Base-by-base conservation (phyloP, 2,888 invertebrate species). In the Parthenolecanium corni region DNA sequence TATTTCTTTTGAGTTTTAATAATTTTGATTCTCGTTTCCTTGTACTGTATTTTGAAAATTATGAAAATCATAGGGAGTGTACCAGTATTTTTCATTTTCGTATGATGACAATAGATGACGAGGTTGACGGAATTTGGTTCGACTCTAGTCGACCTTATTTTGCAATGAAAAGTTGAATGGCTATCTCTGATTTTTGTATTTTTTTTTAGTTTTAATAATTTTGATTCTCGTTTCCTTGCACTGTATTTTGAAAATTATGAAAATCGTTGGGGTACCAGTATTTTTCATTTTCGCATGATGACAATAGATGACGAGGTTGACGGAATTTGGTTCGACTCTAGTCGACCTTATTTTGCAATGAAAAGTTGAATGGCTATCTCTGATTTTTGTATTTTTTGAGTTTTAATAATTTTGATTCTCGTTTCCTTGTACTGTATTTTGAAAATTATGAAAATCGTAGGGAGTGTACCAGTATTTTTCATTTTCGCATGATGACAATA, bases 271-370 rank as follows among this genome's bases (percentile, higher is more conserved):
- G 9, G 3, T 42, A 14, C 14, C 16, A 9, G 38, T 42, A 42
- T 14, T 42, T 9, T 18, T 18, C 18, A 18, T 42, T 16, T 42
- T 9, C 44, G 14, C 5, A 42, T 42, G 44, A 42, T 42, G 44
- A 42, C 5, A 42, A 42, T 38, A 21, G 61, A 61, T 61, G 61
- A 61, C 61, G 61, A 61, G 61, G 51, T 61, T 61, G 61, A 54
- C 40, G 54, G 20, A 54, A 16, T 20, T 3, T 12, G 12, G 3
- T 36, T 40, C 21, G 54, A 21, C 24, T 31, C 14, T n/a, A 14
- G 1, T 21, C 14, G 40, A 18, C n/a, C 47, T 20, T 49, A 21
- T 57, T 57, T 46, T 46, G 31, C 9, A 14, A 24, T 58, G 57
- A 58, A 58, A 56, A 58, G 18, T 2, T n/a, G n/a, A 31, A 25